These are phyloP conservation scores for Protomyctophum bolini DNA, from an alignment of 2,113 vertebrate genomes.

Conservation along the genomic window DNA sequence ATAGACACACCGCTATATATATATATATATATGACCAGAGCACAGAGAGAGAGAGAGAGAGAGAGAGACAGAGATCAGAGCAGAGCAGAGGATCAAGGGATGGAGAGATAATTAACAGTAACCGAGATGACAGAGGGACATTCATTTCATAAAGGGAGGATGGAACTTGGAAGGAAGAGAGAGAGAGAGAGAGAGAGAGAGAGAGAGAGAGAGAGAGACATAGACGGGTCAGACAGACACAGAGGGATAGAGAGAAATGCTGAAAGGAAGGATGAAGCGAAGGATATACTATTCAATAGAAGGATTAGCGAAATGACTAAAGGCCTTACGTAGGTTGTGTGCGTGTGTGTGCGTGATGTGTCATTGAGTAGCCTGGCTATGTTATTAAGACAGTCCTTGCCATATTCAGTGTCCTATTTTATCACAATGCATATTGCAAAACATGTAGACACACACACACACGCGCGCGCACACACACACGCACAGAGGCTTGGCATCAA, in stretches of 20 bases:
- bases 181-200: conserved; percentile 1
- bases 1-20: conserved; percentile 65
- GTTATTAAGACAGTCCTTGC: too few species aligned
- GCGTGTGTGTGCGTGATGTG: not conserved
- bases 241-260: conserved; percentile 10
- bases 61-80: not conserved
- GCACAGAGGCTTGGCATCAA: too few species aligned
- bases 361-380: too few species aligned
- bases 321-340: conserved; percentile 15
- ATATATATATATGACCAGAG: conserved; percentile 14
- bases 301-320: conserved; percentile 32
- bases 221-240: not conserved
- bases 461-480: too few species aligned
- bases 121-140: too few species aligned
- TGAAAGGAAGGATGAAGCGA: conserved; percentile 29
- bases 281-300: conserved; percentile 1
- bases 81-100: too few species aligned
- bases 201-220: conserved; percentile 10
- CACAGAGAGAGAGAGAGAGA: conserved; percentile 21
- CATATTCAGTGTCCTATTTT: too few species aligned
- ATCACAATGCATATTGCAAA: too few species aligned
- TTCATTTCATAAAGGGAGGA: not conserved
- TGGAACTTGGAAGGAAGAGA: too few species aligned
- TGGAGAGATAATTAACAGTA: too few species aligned
- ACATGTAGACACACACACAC: too few species aligned